phyloP scores from a whole-genome alignment of 2,888 invertebrate species.

The Xanthia togata region DNA sequence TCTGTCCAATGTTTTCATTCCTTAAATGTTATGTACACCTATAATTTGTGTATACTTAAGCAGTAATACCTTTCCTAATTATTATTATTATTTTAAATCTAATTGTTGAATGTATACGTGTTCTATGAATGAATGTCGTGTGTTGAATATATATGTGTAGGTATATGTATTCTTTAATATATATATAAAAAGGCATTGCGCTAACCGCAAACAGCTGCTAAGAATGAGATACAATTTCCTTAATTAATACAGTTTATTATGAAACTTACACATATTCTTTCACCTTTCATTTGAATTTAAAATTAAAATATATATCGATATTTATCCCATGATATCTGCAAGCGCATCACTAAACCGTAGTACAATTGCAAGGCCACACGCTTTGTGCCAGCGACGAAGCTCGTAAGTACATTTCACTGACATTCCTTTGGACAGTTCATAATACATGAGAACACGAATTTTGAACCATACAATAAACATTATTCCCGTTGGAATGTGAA shows the following conservation, averaged over 20 bases:
- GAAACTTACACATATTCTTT: background rate
- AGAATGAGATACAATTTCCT: constrained; percentile 22
- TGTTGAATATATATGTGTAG: too few species aligned
- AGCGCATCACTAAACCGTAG: constrained; percentile 66
- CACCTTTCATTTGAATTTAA: background rate
- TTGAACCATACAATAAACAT: constrained; percentile 24
- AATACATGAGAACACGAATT: constrained; percentile 53
- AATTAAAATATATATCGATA: constrained; percentile 22
- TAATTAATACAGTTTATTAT: constrained; percentile 35
- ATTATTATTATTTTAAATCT: too few species aligned
- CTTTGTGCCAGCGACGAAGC: constrained; percentile 70
- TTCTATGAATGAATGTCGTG: too few species aligned
- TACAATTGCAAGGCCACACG: constrained; percentile 76
- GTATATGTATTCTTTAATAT: too few species aligned
- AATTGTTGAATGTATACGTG: too few species aligned
- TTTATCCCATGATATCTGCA: constrained; percentile 5
- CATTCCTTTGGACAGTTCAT: constrained; percentile 69
- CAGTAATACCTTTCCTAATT: too few species aligned
- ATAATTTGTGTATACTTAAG: too few species aligned
- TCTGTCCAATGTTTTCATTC: too few species aligned
- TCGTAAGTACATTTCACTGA: constrained; percentile 67
- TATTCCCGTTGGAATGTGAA: background rate
- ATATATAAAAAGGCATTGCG: background rate
- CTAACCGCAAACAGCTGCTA: constrained; percentile 31
- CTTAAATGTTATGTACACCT: too few species aligned